These are phyloP conservation scores for Peromyscus polionotus DNA, from an alignment of 2,113 vertebrate species.

Conservation along the genomic window DNA sequence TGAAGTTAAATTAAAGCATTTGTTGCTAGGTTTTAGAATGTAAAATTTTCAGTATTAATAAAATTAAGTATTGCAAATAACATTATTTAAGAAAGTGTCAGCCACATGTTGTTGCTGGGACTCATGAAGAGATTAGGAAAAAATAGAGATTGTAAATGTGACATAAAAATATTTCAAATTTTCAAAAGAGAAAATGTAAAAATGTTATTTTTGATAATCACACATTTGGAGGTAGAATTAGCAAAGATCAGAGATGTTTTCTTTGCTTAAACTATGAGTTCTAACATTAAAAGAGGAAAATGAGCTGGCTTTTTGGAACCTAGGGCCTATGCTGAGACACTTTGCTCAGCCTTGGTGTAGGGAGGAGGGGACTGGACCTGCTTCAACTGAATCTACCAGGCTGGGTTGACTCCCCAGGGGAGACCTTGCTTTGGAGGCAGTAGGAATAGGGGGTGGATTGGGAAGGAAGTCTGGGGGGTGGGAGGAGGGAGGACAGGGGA, in stretches of 20 bases:
- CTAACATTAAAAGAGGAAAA: not conserved
- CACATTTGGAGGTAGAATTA: not conserved
- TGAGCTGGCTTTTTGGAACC: too few species aligned
- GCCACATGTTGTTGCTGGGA: not conserved
- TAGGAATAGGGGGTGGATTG: too few species aligned
- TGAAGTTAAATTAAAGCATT: not conserved
- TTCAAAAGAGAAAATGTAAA: not conserved
- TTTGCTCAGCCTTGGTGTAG: too few species aligned
- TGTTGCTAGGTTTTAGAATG: not conserved
- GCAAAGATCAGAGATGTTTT: not conserved
- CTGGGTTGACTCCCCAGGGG: too few species aligned
- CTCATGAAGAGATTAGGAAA: not conserved
- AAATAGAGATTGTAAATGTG: not conserved
- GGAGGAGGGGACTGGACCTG: too few species aligned
- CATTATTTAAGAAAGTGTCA: not conserved
- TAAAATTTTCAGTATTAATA: constrained; percentile 1
- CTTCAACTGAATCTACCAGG: too few species aligned
- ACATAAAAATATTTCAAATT: not conserved
- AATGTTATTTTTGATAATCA: not conserved
- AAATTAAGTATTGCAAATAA: not conserved
- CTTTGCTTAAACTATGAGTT: not conserved
- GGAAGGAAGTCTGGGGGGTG: too few species aligned
- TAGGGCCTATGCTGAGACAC: too few species aligned
- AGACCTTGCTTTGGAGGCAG: too few species aligned
- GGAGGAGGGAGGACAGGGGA: too few species aligned